phyloP scores from a whole-genome alignment of 2,797 vertebrate genomes.

The Cetoscarus ocellatus region DNA sequence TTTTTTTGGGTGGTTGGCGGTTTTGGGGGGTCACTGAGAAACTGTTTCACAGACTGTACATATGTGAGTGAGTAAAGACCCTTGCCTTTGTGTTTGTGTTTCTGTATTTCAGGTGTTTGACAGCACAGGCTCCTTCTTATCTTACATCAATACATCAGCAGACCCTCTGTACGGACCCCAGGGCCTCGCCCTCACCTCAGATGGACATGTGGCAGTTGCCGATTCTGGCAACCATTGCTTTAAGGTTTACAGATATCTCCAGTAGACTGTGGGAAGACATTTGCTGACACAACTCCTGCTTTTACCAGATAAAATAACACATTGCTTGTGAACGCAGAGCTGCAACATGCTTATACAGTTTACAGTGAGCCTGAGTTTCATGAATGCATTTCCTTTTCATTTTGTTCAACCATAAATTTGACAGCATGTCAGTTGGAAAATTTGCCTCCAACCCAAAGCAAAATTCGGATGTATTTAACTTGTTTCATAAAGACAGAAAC shows the following conservation, averaged over 20 bases:
- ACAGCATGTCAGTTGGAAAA: neutral
- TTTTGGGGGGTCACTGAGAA: no score
- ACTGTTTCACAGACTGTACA: no score
- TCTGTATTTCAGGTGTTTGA: constrained; percentile 90
- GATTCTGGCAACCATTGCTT: constrained; percentile 99
- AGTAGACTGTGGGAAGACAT: constrained; percentile 80
- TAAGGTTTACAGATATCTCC: constrained; percentile 98
- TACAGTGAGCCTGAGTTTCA: constrained; percentile 5
- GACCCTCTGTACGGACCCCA: constrained; percentile 96
- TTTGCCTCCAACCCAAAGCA: constrained; percentile 1
- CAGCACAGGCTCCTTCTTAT: constrained; percentile 95
- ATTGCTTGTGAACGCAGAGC: constrained; percentile 39
- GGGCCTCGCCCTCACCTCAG: constrained; percentile 95
- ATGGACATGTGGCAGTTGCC: constrained; percentile 95
- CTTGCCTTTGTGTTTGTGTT: neutral
- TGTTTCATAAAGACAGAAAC: constrained; percentile 9
- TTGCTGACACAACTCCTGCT: constrained; percentile 12
- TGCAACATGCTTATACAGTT: constrained; percentile 30
- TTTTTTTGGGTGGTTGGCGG: no score
- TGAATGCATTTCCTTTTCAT: constrained; percentile 12
- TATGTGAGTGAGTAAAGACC: neutral
- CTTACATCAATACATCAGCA: constrained; percentile 96
- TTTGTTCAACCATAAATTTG: neutral
- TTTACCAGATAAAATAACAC: constrained; percentile 9
- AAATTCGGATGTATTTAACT: neutral